Evolutionary conservation across 2,888 invertebrate species (phyloP), one percentile per base, ranked within the genome.

Genomic region (Mermis nigrescens): DNA sequence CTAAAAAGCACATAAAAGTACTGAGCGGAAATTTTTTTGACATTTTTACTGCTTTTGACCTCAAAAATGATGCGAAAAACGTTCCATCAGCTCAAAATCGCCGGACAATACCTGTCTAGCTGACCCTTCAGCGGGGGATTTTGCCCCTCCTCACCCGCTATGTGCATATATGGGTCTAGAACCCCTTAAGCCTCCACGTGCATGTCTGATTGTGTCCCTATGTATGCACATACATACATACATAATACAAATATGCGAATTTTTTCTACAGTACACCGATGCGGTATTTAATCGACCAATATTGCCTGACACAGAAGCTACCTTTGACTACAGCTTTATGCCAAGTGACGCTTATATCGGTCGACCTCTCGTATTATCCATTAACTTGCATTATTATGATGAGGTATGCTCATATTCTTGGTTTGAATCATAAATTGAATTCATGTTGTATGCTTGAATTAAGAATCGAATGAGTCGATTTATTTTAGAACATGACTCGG

Each of bases 321-420:
- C 95, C 0, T 82, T 98, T 60, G 84, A 86, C 29, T 98, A 98
- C 76, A 85, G 85, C 0, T 95, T 98, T 75, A 80, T 88, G 62
- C 91, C 94, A 28, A 86, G 88, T 58, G 98, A 99, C 71, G 83
- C 86, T n/a, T 94, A 91, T 70, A 90, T 90, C 68, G 89, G 92
- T 46, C 81, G 98, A 67, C 94, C 95, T 0, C 92, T 98, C 70
- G 95, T 95, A 31, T 80, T 98, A 48, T 87, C 87, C 70, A 83
- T 98, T 66, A 68, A 70, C 54, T 62, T 71, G 46, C 67, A 69
- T 61, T 71, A 71, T 60, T 62, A 65, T 55, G 71, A 71, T 62
- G 61, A 65, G 31, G 69, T 67, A 7, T 24, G 1, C 24, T 24
- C 29, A 31, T 38, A 15, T 46, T 19, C 28, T n/a, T 52, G 12